A percentile compares a stretch with the other conserved stretches of the same genome.
phyloP scores from a whole-genome alignment of 1,140 invertebrate species.

The Triops cancriformis region DNA sequence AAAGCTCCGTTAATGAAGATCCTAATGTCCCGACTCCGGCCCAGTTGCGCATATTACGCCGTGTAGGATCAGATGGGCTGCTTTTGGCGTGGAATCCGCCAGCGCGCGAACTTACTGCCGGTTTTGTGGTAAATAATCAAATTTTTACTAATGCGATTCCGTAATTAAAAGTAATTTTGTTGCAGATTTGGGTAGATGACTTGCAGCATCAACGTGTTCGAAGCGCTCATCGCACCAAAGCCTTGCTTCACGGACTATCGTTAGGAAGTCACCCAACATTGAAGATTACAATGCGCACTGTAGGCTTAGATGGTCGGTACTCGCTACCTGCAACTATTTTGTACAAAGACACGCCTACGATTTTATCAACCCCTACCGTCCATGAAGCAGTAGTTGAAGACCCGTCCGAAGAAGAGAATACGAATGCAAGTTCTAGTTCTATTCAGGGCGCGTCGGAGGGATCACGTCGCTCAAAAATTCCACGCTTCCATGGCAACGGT shows the following conservation, averaged over 20 bases:
- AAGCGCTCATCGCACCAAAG: slow-evolving; percentile 33
- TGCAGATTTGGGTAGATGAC: slow-evolving; percentile 36
- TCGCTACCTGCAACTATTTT: neutral
- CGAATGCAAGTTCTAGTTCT: too few species aligned
- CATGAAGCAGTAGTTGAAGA: neutral
- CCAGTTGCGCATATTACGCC: slow-evolving; percentile 34
- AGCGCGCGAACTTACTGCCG: slow-evolving; percentile 28
- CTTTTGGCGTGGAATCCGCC: slow-evolving; percentile 35
- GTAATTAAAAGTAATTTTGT: neutral
- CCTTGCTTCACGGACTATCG: slow-evolving; percentile 34
- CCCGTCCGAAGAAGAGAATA: neutral
- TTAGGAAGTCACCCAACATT: slow-evolving; percentile 21
- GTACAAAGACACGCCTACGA: neutral
- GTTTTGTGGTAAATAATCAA: slow-evolving; percentile 33
- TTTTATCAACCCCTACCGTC: neutral
- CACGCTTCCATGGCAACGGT: neutral
- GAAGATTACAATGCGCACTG: neutral
- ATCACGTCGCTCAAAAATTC: neutral
- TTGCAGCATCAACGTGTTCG: slow-evolving; percentile 32
- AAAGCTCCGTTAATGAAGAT: neutral
- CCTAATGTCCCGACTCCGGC: slow-evolving; percentile 15
- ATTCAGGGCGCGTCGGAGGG: neutral
- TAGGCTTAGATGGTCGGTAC: neutral
- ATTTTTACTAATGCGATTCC: neutral
- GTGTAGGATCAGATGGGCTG: slow-evolving; percentile 34